Evolutionary conservation across 1,140 invertebrate species (phyloP), one percentile per base, ranked within the genome.

Genomic region (Drosophila punjabiensis): DNA sequence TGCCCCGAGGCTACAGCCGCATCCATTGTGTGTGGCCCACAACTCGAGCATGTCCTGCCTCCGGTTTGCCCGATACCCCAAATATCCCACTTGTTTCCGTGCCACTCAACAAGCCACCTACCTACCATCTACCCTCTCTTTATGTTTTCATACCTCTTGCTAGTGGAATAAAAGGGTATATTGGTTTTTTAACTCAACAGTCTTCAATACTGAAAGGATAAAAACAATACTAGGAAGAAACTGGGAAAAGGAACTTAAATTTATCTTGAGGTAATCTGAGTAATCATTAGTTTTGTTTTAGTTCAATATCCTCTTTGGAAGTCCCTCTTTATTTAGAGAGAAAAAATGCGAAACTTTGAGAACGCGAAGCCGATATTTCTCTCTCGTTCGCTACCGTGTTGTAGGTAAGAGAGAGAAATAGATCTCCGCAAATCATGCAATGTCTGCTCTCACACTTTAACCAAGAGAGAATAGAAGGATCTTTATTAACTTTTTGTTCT

Each of bases 11-110:
- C 58, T 58, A 53, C 32, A 37, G 62, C 43, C 65, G 64, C 65
- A 56, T 61, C 28, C 60, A 73, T 85, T 86, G 78, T 78, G 73
- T 24, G 39, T 24, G n/a, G 20, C 30, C 43, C 43, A 56, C 85
- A 89, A 84, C 81, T 89, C 81, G 60, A 89, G 77, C 85, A 79
- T 79, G 78, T 88, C 81, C 80, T 87, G 83, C 69, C 60, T 62
- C 39, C 64, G 62, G 64, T 58, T 58, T 4, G 55, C 61, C 48
- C 30, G 56, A 35, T 32, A 9, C 30, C 33, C 50, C 67, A 35
- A 45, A 43, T 75, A 58, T 59, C 35, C 56, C 55, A 37, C 64
- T 33, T 13, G 41, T 61, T 61, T 47, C 64, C 53, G 53, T 43
- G 52, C 63, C 63, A 65, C 63, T 58, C 52, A 33, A 20, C 39